A percentile compares a stretch with the other conserved stretches of the same genome.
Evolutionary conservation across 2,888 invertebrate species (phyloP).

Genomic region (Nomada hirtipes): DNA sequence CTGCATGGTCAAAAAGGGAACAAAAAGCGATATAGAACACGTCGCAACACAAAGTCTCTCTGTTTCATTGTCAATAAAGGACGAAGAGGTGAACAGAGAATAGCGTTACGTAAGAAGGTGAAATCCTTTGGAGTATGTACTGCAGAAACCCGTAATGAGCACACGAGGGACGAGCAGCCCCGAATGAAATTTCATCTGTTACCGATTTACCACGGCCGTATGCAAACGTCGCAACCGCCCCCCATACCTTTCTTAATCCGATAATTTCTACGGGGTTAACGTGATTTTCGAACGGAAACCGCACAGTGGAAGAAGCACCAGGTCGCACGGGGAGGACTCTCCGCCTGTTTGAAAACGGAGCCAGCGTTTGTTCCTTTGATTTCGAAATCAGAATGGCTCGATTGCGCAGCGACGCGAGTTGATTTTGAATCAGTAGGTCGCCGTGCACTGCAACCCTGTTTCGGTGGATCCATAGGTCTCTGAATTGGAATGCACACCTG

Average conservation of each 20-base stretch:
- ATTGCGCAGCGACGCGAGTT: background rate
- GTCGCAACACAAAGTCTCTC: background rate
- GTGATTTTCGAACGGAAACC: conserved; percentile 25
- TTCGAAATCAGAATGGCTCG: background rate
- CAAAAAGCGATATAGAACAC: background rate
- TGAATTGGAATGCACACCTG: background rate
- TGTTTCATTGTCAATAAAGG: background rate
- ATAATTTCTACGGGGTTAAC: conserved; percentile 24
- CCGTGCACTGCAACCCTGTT: background rate
- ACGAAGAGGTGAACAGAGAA: conserved; percentile 27
- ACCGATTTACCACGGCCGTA: conserved; percentile 32
- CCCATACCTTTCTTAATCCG: conserved; percentile 29
- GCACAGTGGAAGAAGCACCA: conserved; percentile 4
- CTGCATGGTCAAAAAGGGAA: no score
- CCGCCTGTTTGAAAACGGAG: conserved; percentile 22
- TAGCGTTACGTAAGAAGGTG: conserved; percentile 57
- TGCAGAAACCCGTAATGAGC: conserved; percentile 50
- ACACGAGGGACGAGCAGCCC: conserved; percentile 1
- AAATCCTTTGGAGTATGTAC: conserved; percentile 58
- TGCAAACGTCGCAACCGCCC: background rate
- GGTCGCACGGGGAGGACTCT: background rate
- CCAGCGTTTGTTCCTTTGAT: conserved; percentile 32
- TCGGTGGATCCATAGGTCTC: background rate
- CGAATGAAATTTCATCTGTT: conserved; percentile 63
- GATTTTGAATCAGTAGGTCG: background rate